phyloP scores from a whole-genome alignment of 2,797 vertebrate genomes.

The Pseudochirops cupreus region DNA sequence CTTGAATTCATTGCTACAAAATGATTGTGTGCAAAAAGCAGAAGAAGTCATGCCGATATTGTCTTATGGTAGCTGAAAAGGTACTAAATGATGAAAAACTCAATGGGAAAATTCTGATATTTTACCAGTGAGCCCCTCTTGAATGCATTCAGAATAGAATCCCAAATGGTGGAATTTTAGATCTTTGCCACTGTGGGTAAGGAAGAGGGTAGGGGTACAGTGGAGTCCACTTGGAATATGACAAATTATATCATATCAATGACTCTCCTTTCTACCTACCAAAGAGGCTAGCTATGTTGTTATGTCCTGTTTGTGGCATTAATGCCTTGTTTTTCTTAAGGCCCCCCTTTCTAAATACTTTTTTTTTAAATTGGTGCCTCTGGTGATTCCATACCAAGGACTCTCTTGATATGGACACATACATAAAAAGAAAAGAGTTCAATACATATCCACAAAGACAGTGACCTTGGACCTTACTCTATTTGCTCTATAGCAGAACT shows the following conservation, averaged over 20 bases:
- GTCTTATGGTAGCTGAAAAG: background rate
- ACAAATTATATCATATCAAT: background rate
- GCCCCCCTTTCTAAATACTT: background rate
- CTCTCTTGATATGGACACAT: background rate
- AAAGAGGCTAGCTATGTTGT: background rate
- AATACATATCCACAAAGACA: background rate
- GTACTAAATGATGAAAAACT: background rate
- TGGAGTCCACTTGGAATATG: background rate
- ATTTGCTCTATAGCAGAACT: background rate
- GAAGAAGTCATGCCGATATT: background rate
- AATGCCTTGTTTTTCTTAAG: background rate
- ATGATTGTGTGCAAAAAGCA: background rate
- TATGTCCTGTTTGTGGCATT: background rate
- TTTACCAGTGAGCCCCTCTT: background rate
- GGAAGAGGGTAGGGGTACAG: background rate
- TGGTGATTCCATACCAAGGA: background rate
- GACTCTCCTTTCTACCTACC: background rate
- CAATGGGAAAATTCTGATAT: background rate
- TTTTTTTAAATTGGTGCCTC: background rate
- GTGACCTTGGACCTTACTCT: background rate
- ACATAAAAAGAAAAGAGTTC: background rate
- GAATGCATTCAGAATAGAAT: background rate
- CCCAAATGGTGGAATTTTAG: background rate
- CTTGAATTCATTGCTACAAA: background rate
- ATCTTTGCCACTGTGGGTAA: background rate